Conservation (phyloP, 2,797 vertebrate genomes). For the Microtus agrestis region DNA sequence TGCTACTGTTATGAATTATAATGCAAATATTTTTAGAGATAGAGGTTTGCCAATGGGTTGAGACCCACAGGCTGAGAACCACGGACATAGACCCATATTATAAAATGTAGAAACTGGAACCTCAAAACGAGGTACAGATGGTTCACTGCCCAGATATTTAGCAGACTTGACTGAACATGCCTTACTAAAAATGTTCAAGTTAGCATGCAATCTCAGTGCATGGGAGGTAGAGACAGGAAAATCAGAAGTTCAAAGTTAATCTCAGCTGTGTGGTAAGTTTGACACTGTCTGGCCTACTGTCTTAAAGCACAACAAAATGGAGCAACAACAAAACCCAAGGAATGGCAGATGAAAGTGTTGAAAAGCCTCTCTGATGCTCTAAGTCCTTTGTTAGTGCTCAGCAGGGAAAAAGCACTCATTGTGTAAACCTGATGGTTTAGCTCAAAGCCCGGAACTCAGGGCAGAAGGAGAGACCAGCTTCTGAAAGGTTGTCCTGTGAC, state of each 20-base stretch:
- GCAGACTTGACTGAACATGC: not conserved
- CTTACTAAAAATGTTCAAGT: not conserved
- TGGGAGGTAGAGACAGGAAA: not conserved
- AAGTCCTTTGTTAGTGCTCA: not conserved
- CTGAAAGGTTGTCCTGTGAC: not conserved
- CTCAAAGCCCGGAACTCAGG: not conserved
- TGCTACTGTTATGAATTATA: not conserved
- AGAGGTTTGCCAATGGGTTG: not conserved
- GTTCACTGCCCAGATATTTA: not conserved
- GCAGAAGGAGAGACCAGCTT: not conserved
- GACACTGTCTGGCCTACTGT: not conserved
- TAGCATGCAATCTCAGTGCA: not conserved
- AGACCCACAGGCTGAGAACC: not conserved
- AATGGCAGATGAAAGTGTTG: not conserved
- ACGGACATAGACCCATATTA: not conserved
- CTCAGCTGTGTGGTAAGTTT: not conserved
- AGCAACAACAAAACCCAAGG: not conserved
- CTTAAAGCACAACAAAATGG: not conserved
- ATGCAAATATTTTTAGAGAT: not conserved
- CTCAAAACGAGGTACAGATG: not conserved
- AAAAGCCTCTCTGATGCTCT: not conserved
- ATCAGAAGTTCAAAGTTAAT: not conserved
- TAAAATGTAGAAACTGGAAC: constrained; percentile 21
- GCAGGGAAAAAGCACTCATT: not conserved
- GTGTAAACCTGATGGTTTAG: no score